These are phyloP conservation scores for Macaria notata DNA, from an alignment of 2,888 invertebrate species.

Conservation along the genomic window DNA sequence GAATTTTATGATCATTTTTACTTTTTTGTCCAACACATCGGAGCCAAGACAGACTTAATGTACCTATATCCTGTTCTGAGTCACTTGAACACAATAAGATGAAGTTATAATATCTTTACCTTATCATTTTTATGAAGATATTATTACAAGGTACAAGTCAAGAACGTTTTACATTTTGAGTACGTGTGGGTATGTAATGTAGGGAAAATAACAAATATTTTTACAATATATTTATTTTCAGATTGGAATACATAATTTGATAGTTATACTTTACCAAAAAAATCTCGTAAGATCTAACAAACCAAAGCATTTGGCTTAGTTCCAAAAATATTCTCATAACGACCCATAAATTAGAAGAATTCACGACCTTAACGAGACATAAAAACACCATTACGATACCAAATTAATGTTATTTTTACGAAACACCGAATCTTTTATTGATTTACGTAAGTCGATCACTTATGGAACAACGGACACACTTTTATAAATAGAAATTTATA, in stretches of 20 bases:
- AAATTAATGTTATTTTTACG: slow-evolving; percentile 11
- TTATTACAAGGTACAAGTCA: background rate
- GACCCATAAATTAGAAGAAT: background rate
- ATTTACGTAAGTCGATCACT: slow-evolving; percentile 16
- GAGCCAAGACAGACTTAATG: slow-evolving; percentile 1
- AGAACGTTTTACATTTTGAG: no score
- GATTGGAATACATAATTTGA: no score
- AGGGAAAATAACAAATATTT: no score
- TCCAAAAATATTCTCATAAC: background rate
- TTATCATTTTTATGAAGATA: slow-evolving; percentile 12
- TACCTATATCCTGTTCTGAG: slow-evolving; percentile 24
- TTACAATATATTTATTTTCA: no score
- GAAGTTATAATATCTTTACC: slow-evolving; percentile 19
- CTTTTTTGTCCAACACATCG: slow-evolving; percentile 13
- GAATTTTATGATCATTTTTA: slow-evolving; percentile 17
- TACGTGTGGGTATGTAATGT: no score
- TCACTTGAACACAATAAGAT: slow-evolving; percentile 26
- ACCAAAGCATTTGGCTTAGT: no score
- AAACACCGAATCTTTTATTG: slow-evolving; percentile 1
- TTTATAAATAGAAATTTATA: background rate
- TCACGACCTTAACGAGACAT: slow-evolving; percentile 5
- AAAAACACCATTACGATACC: slow-evolving; percentile 14
- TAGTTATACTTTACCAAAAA: no score
- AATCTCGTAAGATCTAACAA: no score
- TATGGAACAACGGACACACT: background rate